Percentiles rank a stretch among this genome's conserved stretches.
Evolutionary conservation across 2,888 invertebrate genomes (phyloP).

Genomic region (Graphium colonna): DNA sequence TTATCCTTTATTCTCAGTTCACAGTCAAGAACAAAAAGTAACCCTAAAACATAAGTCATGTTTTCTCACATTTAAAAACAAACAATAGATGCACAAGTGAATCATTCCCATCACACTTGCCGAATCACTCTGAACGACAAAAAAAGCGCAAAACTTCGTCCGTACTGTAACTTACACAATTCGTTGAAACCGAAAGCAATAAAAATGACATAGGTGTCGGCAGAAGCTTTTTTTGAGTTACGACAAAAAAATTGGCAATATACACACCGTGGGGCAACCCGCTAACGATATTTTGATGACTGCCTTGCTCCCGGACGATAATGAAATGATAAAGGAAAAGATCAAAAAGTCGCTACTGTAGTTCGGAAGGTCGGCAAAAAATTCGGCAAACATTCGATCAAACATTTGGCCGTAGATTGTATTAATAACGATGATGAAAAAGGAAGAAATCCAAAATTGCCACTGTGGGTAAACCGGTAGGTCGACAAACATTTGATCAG

Average conservation of each 20-base stretch:
- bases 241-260: slow-evolving; percentile 71
- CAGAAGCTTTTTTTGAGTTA: slow-evolving; percentile 59
- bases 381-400: slow-evolving; percentile 12
- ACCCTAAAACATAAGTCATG: no score
- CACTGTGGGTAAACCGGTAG: no score
- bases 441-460: no score
- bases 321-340: slow-evolving; percentile 63
- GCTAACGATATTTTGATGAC: slow-evolving; percentile 76
- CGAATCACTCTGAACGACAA: slow-evolving; percentile 28
- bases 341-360: slow-evolving; percentile 43
- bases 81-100: no score
- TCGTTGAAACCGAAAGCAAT: slow-evolving; percentile 47
- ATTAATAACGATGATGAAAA: no score
- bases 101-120: no score
- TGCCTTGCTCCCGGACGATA: slow-evolving; percentile 50
- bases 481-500: no score
- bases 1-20: no score
- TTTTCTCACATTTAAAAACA: no score
- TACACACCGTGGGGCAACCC: slow-evolving; percentile 48
- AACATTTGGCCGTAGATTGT: no score
- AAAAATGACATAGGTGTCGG: slow-evolving; percentile 42
- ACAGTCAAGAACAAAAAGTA: no score
- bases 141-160: slow-evolving; percentile 24
- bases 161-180: slow-evolving; percentile 25
- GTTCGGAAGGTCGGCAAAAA: slow-evolving; percentile 34